Evolutionary conservation across 1,140 invertebrate species (phyloP).

Genomic region (Portunus trituberculatus): DNA sequence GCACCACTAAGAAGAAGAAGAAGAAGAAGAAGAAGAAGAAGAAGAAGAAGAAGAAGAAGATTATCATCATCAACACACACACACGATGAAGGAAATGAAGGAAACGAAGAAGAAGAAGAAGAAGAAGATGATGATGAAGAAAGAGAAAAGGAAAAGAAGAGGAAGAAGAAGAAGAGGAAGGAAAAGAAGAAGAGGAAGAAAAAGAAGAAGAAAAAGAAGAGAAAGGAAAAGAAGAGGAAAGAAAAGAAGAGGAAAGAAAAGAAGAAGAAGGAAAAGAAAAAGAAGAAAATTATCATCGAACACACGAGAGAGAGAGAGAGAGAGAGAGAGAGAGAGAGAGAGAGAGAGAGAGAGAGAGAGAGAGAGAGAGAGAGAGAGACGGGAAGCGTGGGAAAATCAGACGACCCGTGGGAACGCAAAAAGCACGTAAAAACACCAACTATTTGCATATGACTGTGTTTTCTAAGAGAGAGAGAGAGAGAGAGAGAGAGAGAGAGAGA

Average conservation of each 20-base stretch:
- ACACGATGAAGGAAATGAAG: not conserved
- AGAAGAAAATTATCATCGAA: not conserved
- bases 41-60: not conserved
- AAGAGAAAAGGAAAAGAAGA: no score
- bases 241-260: not conserved
- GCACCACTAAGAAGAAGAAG: not conserved
- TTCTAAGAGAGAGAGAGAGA: not conserved
- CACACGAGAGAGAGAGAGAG: not conserved
- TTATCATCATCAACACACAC: not conserved
- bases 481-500: not conserved
- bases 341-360: no score
- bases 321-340: not conserved
- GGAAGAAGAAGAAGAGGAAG: no score
- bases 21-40: not conserved
- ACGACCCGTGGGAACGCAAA: no score
- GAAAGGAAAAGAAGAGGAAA: not conserved
- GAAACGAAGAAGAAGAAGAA: not conserved
- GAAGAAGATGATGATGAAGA: no score
- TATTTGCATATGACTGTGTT: no score
- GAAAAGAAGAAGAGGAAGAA: no score
- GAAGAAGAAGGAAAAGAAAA: not conserved
- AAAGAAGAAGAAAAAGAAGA: no score
- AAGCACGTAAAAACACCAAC: no score
- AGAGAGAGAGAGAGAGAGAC: no score
- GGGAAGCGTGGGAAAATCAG: no score